phyloP scores from a whole-genome alignment of 2,797 vertebrate species.

The Pseudotriccus pelzelni region DNA sequence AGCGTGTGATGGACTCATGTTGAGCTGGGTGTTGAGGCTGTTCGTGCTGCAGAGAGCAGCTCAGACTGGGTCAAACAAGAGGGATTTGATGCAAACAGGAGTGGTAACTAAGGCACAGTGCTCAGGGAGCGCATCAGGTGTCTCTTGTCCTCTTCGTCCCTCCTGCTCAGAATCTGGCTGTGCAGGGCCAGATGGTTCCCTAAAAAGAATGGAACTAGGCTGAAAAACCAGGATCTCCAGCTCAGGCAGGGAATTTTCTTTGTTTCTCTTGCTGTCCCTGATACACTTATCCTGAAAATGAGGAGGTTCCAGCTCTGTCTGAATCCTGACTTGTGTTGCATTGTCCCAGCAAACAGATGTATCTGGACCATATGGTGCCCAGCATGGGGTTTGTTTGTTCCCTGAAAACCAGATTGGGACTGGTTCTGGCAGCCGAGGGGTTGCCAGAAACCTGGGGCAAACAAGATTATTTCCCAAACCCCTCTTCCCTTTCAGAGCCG shows the following conservation, averaged over 20 bases:
- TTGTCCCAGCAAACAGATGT: background rate
- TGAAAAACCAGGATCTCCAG: background rate
- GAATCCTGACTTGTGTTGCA: rapidly evolving
- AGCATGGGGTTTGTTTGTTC: background rate
- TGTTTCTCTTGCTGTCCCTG: background rate
- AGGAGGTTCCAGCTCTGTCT: background rate
- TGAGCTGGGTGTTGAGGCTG: background rate
- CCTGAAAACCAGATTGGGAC: background rate
- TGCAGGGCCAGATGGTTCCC: background rate
- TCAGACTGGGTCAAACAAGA: background rate
- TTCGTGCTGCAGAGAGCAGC: background rate
- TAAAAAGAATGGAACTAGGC: background rate
- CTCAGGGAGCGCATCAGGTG: background rate
- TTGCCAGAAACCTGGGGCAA: background rate
- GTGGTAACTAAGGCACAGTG: background rate
- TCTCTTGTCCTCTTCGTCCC: background rate
- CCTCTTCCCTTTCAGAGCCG: background rate
- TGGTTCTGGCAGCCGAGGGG: background rate
- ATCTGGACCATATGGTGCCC: background rate
- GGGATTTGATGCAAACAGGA: background rate
- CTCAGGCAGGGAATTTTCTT: background rate
- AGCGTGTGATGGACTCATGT: background rate
- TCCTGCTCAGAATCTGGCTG: background rate
- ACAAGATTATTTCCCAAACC: background rate
- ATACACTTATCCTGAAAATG: rapidly evolving